Evolutionary conservation across 1,140 invertebrate genomes (phyloP), one percentile per base, ranked within the genome.

Genomic region (Grapholita molesta): DNA sequence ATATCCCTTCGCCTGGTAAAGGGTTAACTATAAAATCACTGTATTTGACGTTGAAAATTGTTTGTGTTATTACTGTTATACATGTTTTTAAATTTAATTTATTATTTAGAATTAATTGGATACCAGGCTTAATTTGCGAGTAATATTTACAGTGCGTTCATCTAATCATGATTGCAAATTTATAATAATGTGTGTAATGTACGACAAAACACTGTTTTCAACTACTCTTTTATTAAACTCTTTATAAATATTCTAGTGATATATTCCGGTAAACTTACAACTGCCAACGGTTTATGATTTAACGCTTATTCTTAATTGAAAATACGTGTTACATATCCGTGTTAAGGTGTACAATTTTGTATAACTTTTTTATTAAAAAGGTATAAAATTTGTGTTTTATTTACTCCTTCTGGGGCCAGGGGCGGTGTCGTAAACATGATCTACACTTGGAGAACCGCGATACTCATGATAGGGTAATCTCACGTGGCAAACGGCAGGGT

Each of bases 301-400:
- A 15, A 42, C 7, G 42, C 18, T 48, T 48, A 15, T 21, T 21
- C 42, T 5, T 21, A 48, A 48, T 48, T 48, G 15, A 48, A 48
- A 48, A 48, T 21, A 48, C 42, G 4, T 48, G 18, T 48, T 21
- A 48, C 42, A 48, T 48, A 48, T 48, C 42, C 21, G 18, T 21
- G 42, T 48, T 21, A 48, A 48, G 18, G 42, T 61, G 55, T 74
- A 55, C 65, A 33, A 66, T 70, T 82, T 77, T 84, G 64, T 70
- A 67, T 55, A 30, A 75, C 71, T 73, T 79, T 78, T 80, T 82
- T 77, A 86, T 84, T 86, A 88, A 86, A 86, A 76, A 74, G 72
- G 78, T 70, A 73, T 52, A 70, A 73, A 82, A 79, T 76, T 76
- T 75, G 83, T 76, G 82, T 86, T 86, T 88, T 72, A 86, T 86